A percentile compares a stretch with the other conserved stretches of the same genome.
phyloP scores from a whole-genome alignment of 2,888 invertebrate genomes.

The Zelleria hepariella region DNA sequence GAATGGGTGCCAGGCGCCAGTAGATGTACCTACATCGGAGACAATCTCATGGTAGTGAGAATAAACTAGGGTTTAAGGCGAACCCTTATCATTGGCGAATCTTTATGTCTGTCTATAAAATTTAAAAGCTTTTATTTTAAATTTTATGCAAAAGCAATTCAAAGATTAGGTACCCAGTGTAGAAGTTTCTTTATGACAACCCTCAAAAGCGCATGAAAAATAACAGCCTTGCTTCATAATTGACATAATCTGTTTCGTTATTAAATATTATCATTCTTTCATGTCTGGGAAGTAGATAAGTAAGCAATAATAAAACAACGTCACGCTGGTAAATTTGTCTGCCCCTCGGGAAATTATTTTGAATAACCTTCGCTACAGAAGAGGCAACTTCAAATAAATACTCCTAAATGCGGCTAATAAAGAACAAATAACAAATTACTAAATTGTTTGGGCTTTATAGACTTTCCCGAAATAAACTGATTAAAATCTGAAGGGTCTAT shows the following conservation, averaged over 20 bases:
- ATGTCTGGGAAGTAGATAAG: slow-evolving; percentile 2
- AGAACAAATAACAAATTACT: not conserved
- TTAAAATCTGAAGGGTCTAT: too few relatives aligned
- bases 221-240: not conserved
- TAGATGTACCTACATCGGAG: too few relatives aligned
- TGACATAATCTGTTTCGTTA: slow-evolving; percentile 3
- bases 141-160: too few relatives aligned
- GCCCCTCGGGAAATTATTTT: slow-evolving; percentile 3
- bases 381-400: not conserved
- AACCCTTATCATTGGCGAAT: too few relatives aligned
- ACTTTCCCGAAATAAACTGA: not conserved
- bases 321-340: not conserved
- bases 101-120: too few relatives aligned
- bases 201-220: not conserved
- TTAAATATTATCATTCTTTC: slow-evolving; percentile 2
- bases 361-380: not conserved
- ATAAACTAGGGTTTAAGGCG: too few relatives aligned
- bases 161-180: too few relatives aligned
- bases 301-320: slow-evolving; percentile 3
- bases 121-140: too few relatives aligned
- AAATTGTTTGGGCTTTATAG: not conserved
- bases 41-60: too few relatives aligned
- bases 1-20: too few relatives aligned
- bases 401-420: not conserved
- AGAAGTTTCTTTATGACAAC: not conserved